Evolutionary conservation across 2,113 vertebrate genomes (phyloP).

Genomic region (Opisthocomus hoazin): DNA sequence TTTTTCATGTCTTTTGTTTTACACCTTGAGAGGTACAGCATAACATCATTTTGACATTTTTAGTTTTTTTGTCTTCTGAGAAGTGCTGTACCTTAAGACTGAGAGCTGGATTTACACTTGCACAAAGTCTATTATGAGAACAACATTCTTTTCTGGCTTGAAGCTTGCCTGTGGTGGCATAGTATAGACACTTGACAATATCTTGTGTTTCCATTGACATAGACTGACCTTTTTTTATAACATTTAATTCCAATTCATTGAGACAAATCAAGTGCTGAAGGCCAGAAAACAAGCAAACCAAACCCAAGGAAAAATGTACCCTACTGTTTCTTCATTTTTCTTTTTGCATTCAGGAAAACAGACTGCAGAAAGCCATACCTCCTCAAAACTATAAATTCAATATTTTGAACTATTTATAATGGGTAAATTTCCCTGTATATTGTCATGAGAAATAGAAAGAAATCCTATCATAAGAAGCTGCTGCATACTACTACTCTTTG

Average conservation of each 20-base stretch:
- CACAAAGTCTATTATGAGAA: neutral
- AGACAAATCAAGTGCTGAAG: neutral
- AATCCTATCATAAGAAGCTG: conserved; percentile 3
- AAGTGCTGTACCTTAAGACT: neutral
- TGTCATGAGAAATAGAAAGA: neutral
- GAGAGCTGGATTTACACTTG: neutral
- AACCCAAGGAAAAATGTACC: neutral
- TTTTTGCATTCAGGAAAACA: neutral
- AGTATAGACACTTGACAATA: neutral
- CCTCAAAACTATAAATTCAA: neutral
- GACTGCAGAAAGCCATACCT: neutral
- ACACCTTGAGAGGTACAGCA: neutral
- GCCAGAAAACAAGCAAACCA: neutral
- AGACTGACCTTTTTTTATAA: neutral
- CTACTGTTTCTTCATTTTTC: neutral
- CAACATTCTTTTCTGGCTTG: neutral
- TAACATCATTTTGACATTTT: neutral
- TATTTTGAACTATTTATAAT: neutral
- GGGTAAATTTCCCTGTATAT: neutral
- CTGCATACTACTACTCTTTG: conserved; percentile 33
- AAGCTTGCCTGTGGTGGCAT: neutral
- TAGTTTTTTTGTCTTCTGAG: neutral
- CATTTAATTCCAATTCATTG: neutral
- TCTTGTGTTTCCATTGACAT: neutral
- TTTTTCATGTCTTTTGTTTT: neutral